phyloP scores from a whole-genome alignment of 1,140 invertebrate genomes.

The Drosophila kikkawai region DNA sequence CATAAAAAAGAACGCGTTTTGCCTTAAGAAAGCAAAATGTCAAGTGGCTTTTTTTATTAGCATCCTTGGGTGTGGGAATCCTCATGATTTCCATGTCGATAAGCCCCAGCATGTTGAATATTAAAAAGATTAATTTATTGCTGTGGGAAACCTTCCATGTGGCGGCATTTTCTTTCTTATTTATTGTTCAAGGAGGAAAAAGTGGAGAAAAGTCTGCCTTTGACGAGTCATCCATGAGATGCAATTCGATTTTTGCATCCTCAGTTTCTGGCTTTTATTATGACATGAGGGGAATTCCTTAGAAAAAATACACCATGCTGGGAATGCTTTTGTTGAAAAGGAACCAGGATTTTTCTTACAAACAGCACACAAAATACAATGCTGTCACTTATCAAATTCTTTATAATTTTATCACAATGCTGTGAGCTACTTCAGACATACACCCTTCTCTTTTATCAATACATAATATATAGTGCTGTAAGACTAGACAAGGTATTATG shows the following conservation, averaged over 20 bases:
- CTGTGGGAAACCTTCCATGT: constrained; percentile 21
- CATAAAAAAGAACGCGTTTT: constrained; percentile 42
- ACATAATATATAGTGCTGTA: background rate
- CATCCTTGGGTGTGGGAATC: constrained; percentile 35
- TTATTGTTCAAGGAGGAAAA: constrained; percentile 1
- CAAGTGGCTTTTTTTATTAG: constrained; percentile 62
- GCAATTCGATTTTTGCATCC: constrained; percentile 33
- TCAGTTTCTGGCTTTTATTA: constrained; percentile 23
- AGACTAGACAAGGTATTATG: background rate
- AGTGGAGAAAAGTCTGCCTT: background rate
- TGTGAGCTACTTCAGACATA: background rate
- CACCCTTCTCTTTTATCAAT: background rate
- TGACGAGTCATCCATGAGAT: constrained; percentile 28
- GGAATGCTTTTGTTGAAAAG: constrained; percentile 16
- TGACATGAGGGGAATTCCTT: constrained; percentile 8
- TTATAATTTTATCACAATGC: constrained; percentile 21
- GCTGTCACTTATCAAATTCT: constrained; percentile 5
- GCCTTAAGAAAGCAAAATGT: constrained; percentile 46
- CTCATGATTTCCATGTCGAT: constrained; percentile 47
- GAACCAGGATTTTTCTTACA: background rate
- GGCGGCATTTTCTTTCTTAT: constrained; percentile 14
- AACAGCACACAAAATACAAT: background rate
- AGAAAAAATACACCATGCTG: constrained; percentile 17
- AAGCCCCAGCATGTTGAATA: constrained; percentile 49
- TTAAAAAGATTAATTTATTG: constrained; percentile 56